Conservation (phyloP, 2,797 vertebrate genomes). For the Tangara arthus region DNA sequence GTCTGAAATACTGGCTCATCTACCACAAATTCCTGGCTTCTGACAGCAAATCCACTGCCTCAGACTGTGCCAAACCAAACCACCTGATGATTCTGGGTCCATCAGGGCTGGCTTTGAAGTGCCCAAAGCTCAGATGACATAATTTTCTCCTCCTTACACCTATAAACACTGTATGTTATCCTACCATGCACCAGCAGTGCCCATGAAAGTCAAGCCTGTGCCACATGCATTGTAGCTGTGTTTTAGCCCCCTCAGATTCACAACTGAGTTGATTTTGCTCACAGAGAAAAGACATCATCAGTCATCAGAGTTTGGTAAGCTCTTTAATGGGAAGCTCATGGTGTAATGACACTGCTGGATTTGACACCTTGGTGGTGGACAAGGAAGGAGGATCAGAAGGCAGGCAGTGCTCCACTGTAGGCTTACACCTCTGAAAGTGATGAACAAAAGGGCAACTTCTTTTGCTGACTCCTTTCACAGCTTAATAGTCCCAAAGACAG, state of each 20-base stretch:
- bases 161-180: neutral
- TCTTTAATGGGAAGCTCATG: slow-evolving; percentile 70
- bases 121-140: neutral
- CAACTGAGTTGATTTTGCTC: neutral
- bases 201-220: neutral
- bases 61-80: neutral
- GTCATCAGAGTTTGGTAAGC: slow-evolving; percentile 41
- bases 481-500: slow-evolving; percentile 43
- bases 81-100: neutral
- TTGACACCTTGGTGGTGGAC: neutral
- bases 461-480: slow-evolving; percentile 54
- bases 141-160: neutral
- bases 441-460: slow-evolving; percentile 33
- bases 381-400: neutral
- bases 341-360: slow-evolving; percentile 27
- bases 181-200: accelerated
- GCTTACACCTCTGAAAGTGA: slow-evolving; percentile 13
- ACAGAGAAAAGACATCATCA: slow-evolving; percentile 6
- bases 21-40: neutral
- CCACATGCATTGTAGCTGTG: accelerated
- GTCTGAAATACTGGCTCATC: neutral
- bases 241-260: neutral
- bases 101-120: neutral
- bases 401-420: neutral
- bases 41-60: neutral